A percentile compares a stretch with the other conserved stretches of the same genome.
Evolutionary conservation across 2,888 invertebrate species (phyloP).

Genomic region (Campaea margaritaria): DNA sequence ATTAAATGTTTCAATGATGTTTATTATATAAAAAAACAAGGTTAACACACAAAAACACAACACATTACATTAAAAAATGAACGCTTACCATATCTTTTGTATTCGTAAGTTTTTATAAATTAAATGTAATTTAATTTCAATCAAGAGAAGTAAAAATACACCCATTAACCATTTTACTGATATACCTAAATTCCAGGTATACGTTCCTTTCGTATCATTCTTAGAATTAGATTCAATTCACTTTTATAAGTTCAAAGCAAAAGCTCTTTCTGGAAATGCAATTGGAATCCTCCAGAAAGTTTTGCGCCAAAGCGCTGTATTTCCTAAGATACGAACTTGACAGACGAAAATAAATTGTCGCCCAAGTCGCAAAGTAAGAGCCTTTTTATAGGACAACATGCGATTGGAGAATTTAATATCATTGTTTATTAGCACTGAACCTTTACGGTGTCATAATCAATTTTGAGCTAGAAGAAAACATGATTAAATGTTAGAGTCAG

Average conservation of each 20-base stretch:
- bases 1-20: no score
- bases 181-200: no score
- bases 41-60: no score
- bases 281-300: slow-evolving; percentile 29
- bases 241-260: slow-evolving; percentile 12
- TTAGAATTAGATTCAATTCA: background rate
- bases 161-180: no score
- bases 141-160: no score
- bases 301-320: slow-evolving; percentile 38
- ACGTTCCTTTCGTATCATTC: background rate
- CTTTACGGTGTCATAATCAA: no score
- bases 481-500: background rate
- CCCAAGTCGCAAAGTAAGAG: slow-evolving; percentile 30
- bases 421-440: background rate
- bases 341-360: slow-evolving; percentile 47
- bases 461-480: no score
- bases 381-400: slow-evolving; percentile 40
- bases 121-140: no score
- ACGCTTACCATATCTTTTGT: no score
- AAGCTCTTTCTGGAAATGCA: slow-evolving; percentile 29
- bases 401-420: slow-evolving; percentile 27
- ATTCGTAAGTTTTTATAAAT: no score
- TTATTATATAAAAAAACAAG: no score
- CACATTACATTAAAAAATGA: no score
- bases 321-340: slow-evolving; percentile 45